These are phyloP conservation scores for Paratilapia polleni DNA, from an alignment of 2,113 vertebrate species.

Conservation along the genomic window DNA sequence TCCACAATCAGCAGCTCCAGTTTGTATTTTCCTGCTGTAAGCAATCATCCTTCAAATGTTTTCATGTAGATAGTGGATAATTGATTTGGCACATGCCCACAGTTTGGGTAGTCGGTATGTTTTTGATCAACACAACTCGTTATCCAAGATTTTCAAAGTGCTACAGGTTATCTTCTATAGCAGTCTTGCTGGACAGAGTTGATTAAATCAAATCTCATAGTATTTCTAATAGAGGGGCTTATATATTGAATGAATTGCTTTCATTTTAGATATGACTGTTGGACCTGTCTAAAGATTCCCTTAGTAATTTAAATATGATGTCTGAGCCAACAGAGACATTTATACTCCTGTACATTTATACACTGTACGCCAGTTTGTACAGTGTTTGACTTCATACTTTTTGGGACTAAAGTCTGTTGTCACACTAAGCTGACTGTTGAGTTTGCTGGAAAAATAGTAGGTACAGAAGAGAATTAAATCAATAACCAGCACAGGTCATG, in stretches of 20 bases:
- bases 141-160: constrained; percentile 14
- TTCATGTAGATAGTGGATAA: constrained; percentile 59
- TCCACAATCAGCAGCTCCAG: constrained; percentile 13
- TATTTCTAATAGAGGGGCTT: neutral
- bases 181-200: neutral
- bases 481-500: neutral
- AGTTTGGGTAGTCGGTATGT: constrained; percentile 39
- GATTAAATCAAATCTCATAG: neutral
- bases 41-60: constrained; percentile 50
- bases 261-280: neutral
- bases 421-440: too few relatives aligned
- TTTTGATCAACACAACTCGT: constrained; percentile 17
- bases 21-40: constrained; percentile 35
- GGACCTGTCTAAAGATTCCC: neutral
- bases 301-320: neutral
- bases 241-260: neutral
- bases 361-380: too few relatives aligned
- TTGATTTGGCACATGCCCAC: constrained; percentile 45
- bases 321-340: neutral
- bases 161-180: constrained; percentile 1
- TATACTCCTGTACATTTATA: too few relatives aligned
- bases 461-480: too few relatives aligned
- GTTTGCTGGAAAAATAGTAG: too few relatives aligned
- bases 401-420: too few relatives aligned
- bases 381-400: too few relatives aligned